Conservation (phyloP, 1,140 invertebrate genomes). For the Belonocnema kinseyi region DNA sequence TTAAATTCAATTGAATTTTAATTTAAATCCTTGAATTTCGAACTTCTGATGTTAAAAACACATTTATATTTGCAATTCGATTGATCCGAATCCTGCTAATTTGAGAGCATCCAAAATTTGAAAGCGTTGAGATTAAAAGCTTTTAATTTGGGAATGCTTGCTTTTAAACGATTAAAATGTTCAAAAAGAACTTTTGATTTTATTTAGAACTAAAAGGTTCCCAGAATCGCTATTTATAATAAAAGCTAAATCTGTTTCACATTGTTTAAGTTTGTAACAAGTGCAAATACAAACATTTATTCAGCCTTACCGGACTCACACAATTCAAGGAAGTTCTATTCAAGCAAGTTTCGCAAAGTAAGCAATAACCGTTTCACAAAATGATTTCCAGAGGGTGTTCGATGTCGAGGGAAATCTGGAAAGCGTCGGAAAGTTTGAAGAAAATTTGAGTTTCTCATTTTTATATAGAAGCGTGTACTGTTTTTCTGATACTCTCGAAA, state of each 20-base stretch:
- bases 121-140: too few relatives aligned
- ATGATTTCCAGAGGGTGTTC: neutral
- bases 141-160: too few relatives aligned
- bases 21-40: too few relatives aligned
- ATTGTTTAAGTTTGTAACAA: neutral
- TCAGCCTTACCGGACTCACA: neutral
- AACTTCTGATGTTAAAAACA: too few relatives aligned
- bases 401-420: constrained; percentile 14
- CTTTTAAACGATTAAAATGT: too few relatives aligned
- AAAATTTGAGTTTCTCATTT: constrained; percentile 9
- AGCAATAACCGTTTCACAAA: constrained; percentile 18
- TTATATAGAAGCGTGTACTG: constrained; percentile 7
- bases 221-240: neutral
- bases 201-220: too few relatives aligned
- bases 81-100: too few relatives aligned
- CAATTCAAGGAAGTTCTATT: constrained; percentile 5
- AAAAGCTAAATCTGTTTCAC: neutral
- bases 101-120: too few relatives aligned
- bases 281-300: neutral
- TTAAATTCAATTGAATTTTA: too few relatives aligned
- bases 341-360: constrained; percentile 16
- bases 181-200: too few relatives aligned
- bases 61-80: too few relatives aligned
- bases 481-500: neutral
- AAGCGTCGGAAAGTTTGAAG: constrained; percentile 5